These are phyloP conservation scores for Nematopogon swammerdamellus DNA, from an alignment of 2,888 invertebrate genomes.

Conservation along the genomic window DNA sequence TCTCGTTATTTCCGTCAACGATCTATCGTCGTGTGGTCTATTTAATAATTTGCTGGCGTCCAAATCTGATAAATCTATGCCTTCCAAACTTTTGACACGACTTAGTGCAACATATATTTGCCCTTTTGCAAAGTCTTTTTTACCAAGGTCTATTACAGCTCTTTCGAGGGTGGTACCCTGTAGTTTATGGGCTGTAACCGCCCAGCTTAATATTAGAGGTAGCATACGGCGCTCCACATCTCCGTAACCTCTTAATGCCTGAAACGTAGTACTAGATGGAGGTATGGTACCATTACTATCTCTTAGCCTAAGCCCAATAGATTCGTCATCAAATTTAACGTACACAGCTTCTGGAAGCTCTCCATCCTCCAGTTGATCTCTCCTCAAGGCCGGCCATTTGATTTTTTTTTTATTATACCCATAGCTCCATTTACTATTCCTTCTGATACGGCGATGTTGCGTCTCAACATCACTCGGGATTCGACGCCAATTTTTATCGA, in stretches of 20 bases:
- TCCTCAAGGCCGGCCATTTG: slow-evolving; percentile 11
- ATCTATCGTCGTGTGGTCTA: slow-evolving; percentile 1
- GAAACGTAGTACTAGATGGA: slow-evolving; percentile 9
- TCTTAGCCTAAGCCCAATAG: slow-evolving; percentile 3
- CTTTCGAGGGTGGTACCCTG: slow-evolving; percentile 15
- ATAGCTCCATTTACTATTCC: slow-evolving; percentile 13
- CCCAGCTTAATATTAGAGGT: slow-evolving; percentile 13
- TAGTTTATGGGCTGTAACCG: slow-evolving; percentile 16
- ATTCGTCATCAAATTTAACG: slow-evolving; percentile 4
- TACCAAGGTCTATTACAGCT: slow-evolving; percentile 16
- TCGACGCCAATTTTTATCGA: slow-evolving; percentile 9
- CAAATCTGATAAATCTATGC: slow-evolving; percentile 2
- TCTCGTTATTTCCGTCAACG: slow-evolving; percentile 1
- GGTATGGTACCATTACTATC: slow-evolving; percentile 4
- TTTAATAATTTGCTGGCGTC: slow-evolving; percentile 2
- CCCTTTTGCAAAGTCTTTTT: slow-evolving; percentile 14
- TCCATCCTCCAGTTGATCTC: slow-evolving; percentile 5
- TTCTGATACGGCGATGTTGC: slow-evolving; percentile 14
- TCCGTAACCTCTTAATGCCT: slow-evolving; percentile 14
- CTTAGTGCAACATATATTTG: slow-evolving; percentile 16
- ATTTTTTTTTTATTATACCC: slow-evolving; percentile 7
- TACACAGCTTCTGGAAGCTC: slow-evolving; percentile 6
- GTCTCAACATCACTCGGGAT: slow-evolving; percentile 16
- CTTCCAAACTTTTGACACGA: slow-evolving; percentile 10
- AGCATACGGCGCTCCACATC: slow-evolving; percentile 16